These are phyloP conservation scores for human DNA, from an alignment of 2,113 vertebrate genomes.

Conservation along the genomic window DNA sequence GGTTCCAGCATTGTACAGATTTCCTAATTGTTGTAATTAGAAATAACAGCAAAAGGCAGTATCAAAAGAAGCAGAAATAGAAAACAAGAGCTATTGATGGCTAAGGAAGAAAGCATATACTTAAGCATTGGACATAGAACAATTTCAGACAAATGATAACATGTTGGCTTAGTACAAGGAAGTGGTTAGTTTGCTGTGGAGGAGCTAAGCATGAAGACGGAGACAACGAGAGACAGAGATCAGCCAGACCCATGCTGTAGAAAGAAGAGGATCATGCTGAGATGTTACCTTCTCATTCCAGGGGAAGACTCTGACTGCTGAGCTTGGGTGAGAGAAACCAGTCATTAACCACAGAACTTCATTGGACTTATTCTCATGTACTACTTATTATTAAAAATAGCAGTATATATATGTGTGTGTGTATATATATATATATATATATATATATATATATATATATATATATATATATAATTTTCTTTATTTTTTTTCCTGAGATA, in stretches of 20 bases:
- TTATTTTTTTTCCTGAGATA: no score
- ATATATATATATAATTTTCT: no score
- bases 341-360: background rate
- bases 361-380: background rate
- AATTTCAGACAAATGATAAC: background rate
- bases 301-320: background rate
- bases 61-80: background rate
- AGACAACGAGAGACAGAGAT: background rate
- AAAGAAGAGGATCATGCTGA: background rate
- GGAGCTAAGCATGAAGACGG: background rate
- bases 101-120: background rate
- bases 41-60: background rate
- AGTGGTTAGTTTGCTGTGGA: background rate
- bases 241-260: no score
- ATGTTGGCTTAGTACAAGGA: background rate
- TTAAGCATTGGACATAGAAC: slow-evolving; percentile 7
- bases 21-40: slow-evolving; percentile 45
- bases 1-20: background rate
- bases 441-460: no score
- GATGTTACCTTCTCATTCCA: background rate
- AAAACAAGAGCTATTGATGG: background rate
- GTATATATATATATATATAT: no score
- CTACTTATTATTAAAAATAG: background rate
- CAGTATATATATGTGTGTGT: no score
- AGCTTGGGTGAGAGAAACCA: background rate